Base-by-base conservation (phyloP, 1,140 invertebrate genomes). In the Ephestia elutella region DNA sequence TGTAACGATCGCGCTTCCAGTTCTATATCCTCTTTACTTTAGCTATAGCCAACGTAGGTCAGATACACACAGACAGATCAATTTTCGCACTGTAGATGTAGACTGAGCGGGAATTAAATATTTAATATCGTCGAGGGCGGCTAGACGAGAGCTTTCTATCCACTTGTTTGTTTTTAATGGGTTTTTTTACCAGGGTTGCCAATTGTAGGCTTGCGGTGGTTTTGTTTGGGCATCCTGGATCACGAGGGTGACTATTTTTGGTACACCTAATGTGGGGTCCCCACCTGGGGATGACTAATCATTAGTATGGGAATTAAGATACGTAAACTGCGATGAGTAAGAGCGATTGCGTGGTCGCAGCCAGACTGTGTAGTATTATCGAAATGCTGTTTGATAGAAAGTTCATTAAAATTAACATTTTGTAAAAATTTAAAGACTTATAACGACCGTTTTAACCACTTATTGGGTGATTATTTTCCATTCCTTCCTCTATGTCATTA, bases 101-200 rank as follows among this genome's bases (percentile, higher is more conserved):
- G 38, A 44, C 38, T 44, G 38, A 44, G 38, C 38, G 38, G 13
- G 38, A 44, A 44, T 44, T 44, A 44, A 44, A 44, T 44, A 44
- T 44, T 44, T 44, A 44, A 44, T 44, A 44, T 44, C 38, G 38
- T n/a, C n/a, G 38, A 35, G 38, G 38, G 38, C 38, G 38, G 38
- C 38, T 44, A 44, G 38, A 44, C 38, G 38, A 44, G 21, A 1
- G n/a, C 38, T 44, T n/a, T 44, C 11, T n/a, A 44, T 44, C 38
- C 38, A 44, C 38, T 44, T 15, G 38, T 44, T 44, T 44, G 13
- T 44, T 44, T 38, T 44, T 44, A 44, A 44, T 44, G 38, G 38
- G 32, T 35, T 35, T 35, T n/a, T 35, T 35, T 35, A 10, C 13
- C 1, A 35, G 32, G 32, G 32, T 35, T 35, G 13, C 32, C 10